These are phyloP conservation scores for Drosophila fulvimacula DNA, from an alignment of 2,888 invertebrate genomes.

Conservation along the genomic window DNA sequence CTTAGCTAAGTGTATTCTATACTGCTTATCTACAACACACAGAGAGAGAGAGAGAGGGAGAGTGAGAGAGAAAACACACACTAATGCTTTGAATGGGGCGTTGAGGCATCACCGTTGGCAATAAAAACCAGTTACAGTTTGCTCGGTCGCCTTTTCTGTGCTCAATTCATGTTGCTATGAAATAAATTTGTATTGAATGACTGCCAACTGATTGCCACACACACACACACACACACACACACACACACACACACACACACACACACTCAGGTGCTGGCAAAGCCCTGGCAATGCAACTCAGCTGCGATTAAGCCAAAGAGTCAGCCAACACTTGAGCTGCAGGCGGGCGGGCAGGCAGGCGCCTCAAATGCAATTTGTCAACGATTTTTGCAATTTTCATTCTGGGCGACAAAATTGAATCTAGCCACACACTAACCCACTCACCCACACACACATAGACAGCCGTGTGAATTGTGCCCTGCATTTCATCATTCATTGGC, in stretches of 20 bases:
- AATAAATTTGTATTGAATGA: conserved; percentile 71
- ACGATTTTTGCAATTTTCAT: conserved; percentile 72
- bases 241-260: background rate
- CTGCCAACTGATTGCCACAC: conserved; percentile 47
- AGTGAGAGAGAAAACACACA: background rate
- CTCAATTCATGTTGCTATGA: conserved; percentile 58
- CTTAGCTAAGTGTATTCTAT: conserved; percentile 4
- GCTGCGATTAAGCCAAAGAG: conserved; percentile 56
- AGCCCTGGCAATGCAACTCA: conserved; percentile 49
- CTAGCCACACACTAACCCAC: conserved; percentile 24
- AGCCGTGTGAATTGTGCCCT: conserved; percentile 38
- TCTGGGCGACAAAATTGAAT: conserved; percentile 66
- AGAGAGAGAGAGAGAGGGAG: background rate
- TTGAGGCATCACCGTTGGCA: conserved; percentile 56
- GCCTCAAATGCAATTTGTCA: conserved; percentile 75
- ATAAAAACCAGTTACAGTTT: conserved; percentile 70
- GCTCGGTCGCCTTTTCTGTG: conserved; percentile 57
- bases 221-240: conserved; percentile 14
- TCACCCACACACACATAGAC: conserved; percentile 7
- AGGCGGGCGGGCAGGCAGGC: conserved; percentile 11
- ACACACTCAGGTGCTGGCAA: conserved; percentile 4
- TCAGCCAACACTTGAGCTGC: conserved; percentile 30
- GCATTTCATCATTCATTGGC: conserved; percentile 63
- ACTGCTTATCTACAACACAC: conserved; percentile 55
- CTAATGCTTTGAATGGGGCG: conserved; percentile 26